Evolutionary conservation across 2,113 vertebrate species (phyloP), one percentile per base, ranked within the genome.

Genomic region (Hepsetus odoe): DNA sequence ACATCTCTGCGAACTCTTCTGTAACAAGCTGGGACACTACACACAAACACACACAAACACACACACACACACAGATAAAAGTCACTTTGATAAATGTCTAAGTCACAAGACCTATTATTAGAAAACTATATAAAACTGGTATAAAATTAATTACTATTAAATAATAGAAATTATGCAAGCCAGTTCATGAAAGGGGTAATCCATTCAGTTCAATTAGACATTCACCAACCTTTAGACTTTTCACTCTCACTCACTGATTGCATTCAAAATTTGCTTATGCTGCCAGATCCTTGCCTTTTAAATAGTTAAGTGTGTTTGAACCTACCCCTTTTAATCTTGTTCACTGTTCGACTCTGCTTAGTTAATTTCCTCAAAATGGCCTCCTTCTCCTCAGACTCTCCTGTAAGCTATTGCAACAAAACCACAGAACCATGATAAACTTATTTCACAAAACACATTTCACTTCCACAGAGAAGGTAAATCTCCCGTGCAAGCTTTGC

Each of bases 281-380:
- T 24, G 9, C 2, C 49, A 53, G 49, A 1, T 22, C 20, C 1
- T n/a, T 18, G 49, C 14, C 1, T 3, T 58, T 10, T 32, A 30
- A n/a, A 22, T 14, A 32, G 14, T 22, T 26, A 38, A 51, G 32
- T 8, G 24, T 12, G 4, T 40, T 7, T 5, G 49, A 22, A 59
- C 86, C 85, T 76, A 93, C 94, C 93, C 88, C 86, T 87, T 82
- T 93, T 93, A 42, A 95, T 85, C 83, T 91, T 93, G 76, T 87
- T 90, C 44, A 95, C 81, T 0, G 85, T 88, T 66, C 84, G 87
- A 86, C 70, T 91, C 58, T 90, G 91, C 61, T 86, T 91, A 62
- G 42, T 86, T 56, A 95, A 74, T 10, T 77, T 90, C 64, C 28
- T 84, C 78, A 87, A 72, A 51, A 95, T 46, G 16, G 59, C 75